Evolutionary conservation across 2,797 vertebrate genomes (phyloP).

Genomic region (Staurois parvus): DNA sequence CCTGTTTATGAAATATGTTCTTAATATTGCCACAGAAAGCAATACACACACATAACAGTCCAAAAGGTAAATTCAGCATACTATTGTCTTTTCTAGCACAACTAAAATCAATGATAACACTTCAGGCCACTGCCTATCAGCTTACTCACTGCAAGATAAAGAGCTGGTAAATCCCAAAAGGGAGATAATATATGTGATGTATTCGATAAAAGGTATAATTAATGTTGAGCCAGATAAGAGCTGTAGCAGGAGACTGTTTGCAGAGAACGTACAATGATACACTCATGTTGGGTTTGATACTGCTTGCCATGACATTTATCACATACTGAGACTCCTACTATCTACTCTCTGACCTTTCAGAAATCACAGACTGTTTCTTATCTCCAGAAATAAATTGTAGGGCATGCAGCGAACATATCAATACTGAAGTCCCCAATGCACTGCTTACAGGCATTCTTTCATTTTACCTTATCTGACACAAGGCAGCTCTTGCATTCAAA

Average conservation of each 20-base stretch:
- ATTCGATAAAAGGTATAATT: conserved; percentile 31
- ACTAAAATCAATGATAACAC: background rate
- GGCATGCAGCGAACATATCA: conserved; percentile 21
- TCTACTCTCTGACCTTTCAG: conserved; percentile 48
- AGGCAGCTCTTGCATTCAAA: conserved; percentile 16
- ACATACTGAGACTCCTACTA: conserved; percentile 25
- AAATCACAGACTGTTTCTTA: conserved; percentile 47
- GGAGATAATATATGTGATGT: conserved; percentile 8
- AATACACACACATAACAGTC: too few relatives aligned
- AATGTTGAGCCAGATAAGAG: conserved; percentile 21
- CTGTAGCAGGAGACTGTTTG: background rate
- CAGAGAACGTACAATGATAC: conserved; percentile 25
- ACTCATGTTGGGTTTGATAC: conserved; percentile 41
- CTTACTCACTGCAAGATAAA: background rate
- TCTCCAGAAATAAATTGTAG: conserved; percentile 45
- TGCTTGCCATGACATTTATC: conserved; percentile 45
- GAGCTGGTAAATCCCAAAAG: background rate
- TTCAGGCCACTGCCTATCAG: background rate
- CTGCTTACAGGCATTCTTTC: background rate
- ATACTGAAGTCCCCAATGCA: conserved; percentile 9
- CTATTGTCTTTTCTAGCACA: background rate
- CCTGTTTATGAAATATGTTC: too few relatives aligned
- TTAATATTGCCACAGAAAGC: too few relatives aligned
- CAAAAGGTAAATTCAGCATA: too few relatives aligned
- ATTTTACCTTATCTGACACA: conserved; percentile 9